Conservation (phyloP, 2,113 vertebrate species). For the Cyprinodon variegatus region DNA sequence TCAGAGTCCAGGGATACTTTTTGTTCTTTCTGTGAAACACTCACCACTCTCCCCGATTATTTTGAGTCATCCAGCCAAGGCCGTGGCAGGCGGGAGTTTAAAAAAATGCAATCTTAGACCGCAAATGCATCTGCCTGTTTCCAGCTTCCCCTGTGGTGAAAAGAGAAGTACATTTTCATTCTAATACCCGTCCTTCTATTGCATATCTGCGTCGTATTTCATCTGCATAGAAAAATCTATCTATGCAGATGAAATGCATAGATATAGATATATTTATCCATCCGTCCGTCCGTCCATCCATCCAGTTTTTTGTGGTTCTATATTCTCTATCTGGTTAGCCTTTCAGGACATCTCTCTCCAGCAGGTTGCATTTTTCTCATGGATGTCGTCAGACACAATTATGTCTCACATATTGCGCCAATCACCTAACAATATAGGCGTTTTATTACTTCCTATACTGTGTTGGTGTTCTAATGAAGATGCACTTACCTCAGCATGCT, state of each 20-base stretch:
- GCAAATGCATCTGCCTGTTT: conserved; percentile 48
- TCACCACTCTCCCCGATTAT: conserved; percentile 54
- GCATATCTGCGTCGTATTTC: background rate
- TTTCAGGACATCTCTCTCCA: background rate
- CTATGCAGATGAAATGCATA: too few species aligned
- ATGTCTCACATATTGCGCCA: too few species aligned
- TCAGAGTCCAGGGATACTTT: conserved; percentile 49
- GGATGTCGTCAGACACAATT: too few species aligned
- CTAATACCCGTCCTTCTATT: background rate
- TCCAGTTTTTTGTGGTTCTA: background rate
- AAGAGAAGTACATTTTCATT: background rate
- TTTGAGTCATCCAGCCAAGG: conserved; percentile 59
- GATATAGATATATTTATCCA: too few species aligned
- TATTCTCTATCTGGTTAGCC: background rate
- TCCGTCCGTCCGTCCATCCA: background rate
- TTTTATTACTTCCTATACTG: background rate
- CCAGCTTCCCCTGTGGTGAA: conserved; percentile 7
- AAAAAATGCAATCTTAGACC: conserved; percentile 54
- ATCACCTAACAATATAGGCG: background rate
- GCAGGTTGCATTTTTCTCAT: too few species aligned
- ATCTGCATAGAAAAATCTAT: background rate
- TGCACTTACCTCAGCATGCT: background rate
- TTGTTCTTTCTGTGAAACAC: conserved; percentile 25
- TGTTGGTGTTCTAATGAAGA: background rate
- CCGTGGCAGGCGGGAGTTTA: conserved; percentile 59